Conservation (phyloP, 2,113 vertebrate species). For the Anthoscopus minutus region DNA sequence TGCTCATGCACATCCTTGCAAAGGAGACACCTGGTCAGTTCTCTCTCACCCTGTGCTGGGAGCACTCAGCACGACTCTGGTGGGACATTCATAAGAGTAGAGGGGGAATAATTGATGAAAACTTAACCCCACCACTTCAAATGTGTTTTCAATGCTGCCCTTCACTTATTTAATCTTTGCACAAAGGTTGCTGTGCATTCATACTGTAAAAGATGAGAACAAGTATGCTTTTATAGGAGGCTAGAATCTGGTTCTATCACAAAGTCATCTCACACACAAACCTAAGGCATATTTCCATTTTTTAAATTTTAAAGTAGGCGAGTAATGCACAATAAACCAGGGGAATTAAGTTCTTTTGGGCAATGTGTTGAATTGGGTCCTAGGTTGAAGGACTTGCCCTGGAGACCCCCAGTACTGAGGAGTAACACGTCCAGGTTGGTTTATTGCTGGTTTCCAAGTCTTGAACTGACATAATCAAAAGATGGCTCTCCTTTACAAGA, state of each 20-base stretch:
- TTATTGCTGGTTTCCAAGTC: neutral
- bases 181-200: neutral
- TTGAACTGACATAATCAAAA: neutral
- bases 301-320: neutral
- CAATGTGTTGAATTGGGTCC: neutral
- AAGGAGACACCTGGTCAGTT: neutral
- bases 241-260: neutral
- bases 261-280: neutral
- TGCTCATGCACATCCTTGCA: rapidly evolving
- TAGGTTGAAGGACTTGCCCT: neutral
- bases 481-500: neutral
- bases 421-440: neutral
- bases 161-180: neutral
- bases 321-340: neutral
- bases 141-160: neutral
- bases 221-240: neutral
- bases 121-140: neutral
- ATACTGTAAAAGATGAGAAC: neutral
- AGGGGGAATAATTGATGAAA: neutral
- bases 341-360: neutral
- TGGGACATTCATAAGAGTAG: neutral
- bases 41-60: neutral
- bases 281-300: neutral
- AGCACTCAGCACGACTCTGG: neutral
- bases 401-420: neutral